Evolutionary conservation across 1,140 invertebrate genomes (phyloP).

Genomic region (Mycetomoellerius zeteki): DNA sequence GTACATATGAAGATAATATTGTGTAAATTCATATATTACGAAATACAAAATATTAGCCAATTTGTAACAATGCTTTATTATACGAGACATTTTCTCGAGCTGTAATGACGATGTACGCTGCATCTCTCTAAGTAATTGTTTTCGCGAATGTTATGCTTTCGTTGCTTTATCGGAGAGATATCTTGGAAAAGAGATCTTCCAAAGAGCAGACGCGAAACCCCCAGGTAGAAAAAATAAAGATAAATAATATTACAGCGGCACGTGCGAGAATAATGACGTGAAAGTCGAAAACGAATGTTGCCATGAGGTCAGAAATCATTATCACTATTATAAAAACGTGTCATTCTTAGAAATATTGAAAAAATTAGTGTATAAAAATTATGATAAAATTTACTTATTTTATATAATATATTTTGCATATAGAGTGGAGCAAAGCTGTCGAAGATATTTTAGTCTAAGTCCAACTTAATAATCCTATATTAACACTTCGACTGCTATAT

Average conservation of each 20-base stretch:
- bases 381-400: background rate
- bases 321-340: background rate
- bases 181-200: conserved; percentile 72
- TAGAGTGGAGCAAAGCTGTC: no score
- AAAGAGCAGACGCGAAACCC: conserved; percentile 54
- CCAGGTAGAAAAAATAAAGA: conserved; percentile 48
- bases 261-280: conserved; percentile 68
- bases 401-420: no score
- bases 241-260: conserved; percentile 57
- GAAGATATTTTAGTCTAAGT: background rate
- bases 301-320: background rate
- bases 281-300: conserved; percentile 62
- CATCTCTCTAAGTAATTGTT: conserved; percentile 65
- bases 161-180: conserved; percentile 70
- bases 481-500: no score
- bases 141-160: conserved; percentile 64
- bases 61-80: conserved; percentile 41
- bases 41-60: background rate
- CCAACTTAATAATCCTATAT: background rate
- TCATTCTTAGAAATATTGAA: background rate
- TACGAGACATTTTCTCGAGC: conserved; percentile 7
- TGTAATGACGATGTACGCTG: conserved; percentile 49
- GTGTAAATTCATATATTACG: background rate
- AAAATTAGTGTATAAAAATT: background rate
- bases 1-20: background rate